These are phyloP conservation scores for Pelmatolapia mariae DNA, from an alignment of 2,113 vertebrate species.

Conservation along the genomic window DNA sequence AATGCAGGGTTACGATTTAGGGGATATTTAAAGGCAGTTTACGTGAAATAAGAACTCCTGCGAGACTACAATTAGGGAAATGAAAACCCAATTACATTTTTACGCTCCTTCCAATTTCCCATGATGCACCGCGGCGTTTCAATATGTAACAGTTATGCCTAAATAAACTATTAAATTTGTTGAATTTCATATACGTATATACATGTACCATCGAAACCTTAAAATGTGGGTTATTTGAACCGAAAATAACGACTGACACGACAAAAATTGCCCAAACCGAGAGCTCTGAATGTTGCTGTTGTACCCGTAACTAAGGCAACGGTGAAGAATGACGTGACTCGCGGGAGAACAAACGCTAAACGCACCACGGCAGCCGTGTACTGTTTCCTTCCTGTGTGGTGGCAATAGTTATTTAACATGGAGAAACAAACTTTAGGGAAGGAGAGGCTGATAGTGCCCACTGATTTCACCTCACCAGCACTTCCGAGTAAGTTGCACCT, in stretches of 20 bases:
- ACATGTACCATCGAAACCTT: neutral
- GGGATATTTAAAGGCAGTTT: neutral
- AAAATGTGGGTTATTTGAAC: neutral
- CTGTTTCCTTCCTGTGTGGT: neutral
- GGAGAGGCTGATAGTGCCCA: constrained; percentile 51
- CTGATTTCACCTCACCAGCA: constrained; percentile 40
- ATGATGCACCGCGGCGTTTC: constrained; percentile 37
- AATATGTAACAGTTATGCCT: neutral
- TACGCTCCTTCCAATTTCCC: neutral
- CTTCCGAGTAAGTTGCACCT: constrained; percentile 35
- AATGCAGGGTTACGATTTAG: neutral
- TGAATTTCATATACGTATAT: neutral
- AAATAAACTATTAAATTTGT: neutral
- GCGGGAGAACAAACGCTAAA: constrained; percentile 10
- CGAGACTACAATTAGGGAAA: neutral
- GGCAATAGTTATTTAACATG: constrained; percentile 11
- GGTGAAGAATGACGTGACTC: neutral
- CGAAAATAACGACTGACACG: too few species aligned
- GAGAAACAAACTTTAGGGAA: neutral
- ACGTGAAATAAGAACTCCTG: constrained; percentile 4
- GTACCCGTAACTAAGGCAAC: constrained; percentile 25
- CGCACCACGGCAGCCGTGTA: neutral
- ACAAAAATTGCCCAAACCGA: neutral
- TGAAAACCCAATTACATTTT: accelerated
- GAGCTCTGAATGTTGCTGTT: neutral